Conservation (phyloP, 2,797 vertebrate genomes). For the Liparis tanakae region DNA sequence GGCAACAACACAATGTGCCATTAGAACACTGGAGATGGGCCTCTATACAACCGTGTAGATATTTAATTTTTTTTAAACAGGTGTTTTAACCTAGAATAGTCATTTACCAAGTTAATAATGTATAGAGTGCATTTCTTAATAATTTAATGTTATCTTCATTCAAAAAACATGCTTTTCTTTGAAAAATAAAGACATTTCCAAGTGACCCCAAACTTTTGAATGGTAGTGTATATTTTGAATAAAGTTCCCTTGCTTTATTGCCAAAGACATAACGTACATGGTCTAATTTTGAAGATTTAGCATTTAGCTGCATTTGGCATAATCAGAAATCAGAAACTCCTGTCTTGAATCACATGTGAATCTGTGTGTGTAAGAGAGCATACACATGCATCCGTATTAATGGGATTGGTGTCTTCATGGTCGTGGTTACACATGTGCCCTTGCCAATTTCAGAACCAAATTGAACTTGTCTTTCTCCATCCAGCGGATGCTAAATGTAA, state of each 20-base stretch:
- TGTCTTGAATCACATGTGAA: constrained; percentile 22
- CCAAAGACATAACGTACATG: not conserved
- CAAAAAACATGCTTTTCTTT: too few species aligned
- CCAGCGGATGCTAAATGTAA: constrained; percentile 69
- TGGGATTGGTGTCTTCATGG: constrained; percentile 8
- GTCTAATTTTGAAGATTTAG: not conserved
- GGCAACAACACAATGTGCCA: too few species aligned
- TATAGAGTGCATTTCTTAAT: too few species aligned
- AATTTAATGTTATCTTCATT: too few species aligned
- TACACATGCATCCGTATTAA: constrained; percentile 8
- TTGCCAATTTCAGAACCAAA: constrained; percentile 13
- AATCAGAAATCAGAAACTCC: not conserved
- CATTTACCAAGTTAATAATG: too few species aligned
- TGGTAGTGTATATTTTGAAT: not conserved
- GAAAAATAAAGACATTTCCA: too few species aligned
- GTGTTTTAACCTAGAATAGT: too few species aligned
- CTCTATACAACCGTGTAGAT: too few species aligned
- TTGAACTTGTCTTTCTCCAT: constrained; percentile 31
- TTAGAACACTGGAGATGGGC: too few species aligned
- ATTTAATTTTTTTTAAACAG: too few species aligned
- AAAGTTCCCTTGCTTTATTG: not conserved
- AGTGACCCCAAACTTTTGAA: too few species aligned
- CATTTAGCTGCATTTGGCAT: not conserved
- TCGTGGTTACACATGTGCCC: constrained; percentile 15
- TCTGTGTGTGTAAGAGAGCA: not conserved